Evolutionary conservation across 2,888 invertebrate species (phyloP).

Genomic region (Hyalella azteca): DNA sequence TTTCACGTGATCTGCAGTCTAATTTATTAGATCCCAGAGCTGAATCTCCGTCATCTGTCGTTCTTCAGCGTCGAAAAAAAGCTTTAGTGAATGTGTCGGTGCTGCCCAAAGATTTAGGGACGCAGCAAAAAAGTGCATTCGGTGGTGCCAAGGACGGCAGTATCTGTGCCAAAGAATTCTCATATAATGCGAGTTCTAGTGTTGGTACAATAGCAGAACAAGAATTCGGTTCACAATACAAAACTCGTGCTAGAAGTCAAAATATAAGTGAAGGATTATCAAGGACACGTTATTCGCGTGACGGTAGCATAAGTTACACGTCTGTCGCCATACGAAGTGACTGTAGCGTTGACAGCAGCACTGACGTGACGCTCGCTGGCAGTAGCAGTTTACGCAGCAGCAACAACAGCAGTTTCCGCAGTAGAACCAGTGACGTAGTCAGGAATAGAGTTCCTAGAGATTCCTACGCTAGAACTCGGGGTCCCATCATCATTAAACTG

Average conservation of each 20-base stretch:
- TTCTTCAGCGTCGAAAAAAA: constrained; percentile 25
- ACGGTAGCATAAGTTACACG: background rate
- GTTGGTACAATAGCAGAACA: constrained; percentile 21
- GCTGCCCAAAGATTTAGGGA: constrained; percentile 35
- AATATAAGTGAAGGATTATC: background rate
- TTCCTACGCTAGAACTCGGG: background rate
- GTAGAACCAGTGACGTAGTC: constrained; percentile 30
- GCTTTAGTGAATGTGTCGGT: constrained; percentile 32
- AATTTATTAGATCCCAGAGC: background rate
- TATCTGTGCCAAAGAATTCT: constrained; percentile 38
- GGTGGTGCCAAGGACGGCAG: constrained; percentile 38
- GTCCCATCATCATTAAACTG: background rate
- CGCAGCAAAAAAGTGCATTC: constrained; percentile 27
- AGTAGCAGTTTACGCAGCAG: constrained; percentile 44
- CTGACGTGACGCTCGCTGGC: constrained; percentile 28
- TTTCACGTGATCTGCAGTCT: no score
- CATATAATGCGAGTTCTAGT: constrained; percentile 15
- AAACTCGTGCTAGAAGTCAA: background rate
- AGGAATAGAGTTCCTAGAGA: background rate
- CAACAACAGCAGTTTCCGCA: constrained; percentile 43
- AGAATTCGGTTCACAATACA: background rate
- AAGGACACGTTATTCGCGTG: background rate
- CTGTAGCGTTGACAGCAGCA: constrained; percentile 26
- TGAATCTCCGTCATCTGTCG: background rate
- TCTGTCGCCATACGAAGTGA: background rate